Evolutionary conservation across 2,888 invertebrate genomes (phyloP), one percentile per base, ranked within the genome.

Genomic region (Hetaerina titia): DNA sequence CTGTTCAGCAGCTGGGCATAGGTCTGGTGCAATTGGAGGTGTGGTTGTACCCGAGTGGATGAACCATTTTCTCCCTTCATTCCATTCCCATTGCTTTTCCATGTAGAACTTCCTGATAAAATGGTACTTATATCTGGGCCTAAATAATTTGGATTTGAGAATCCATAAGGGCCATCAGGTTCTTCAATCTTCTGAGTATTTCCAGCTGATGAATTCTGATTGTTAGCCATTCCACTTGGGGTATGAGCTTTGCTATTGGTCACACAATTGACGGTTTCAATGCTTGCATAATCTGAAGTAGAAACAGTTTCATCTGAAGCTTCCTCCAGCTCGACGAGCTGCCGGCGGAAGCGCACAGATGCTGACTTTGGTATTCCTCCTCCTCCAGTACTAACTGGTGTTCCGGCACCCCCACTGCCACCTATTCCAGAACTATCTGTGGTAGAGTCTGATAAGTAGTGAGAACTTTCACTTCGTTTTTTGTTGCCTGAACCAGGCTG

Each of bases 231-330:
- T 17, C 88, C 63, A 19, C 94, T 95, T 15, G 88, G 89, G 2
- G 94, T 88, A 17, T 89, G 88, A 95, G 57, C 92, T 88, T 90
- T 90, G 81, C 90, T 94, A 63, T 94, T 92, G 31, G 60, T 89
- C 15, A 97, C 96, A 64, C 97, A 96, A 96, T 97, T 97, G 56
- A 98, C 97, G 0, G 96, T 96, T 96, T 98, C 98, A 94, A 98
- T 98, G 96, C 98, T 98, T 95, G 98, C 98, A 96, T 98, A 98
- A 96, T 98, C 98, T 8, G 98, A 98, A 0, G 98, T 98, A 0
- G 98, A 98, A 95, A 97, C 96, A 95, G 97, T 97, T 95, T 97
- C 97, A 95, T 97, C 97, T 2, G 96, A 96, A 58, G 96, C 96
- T 95, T 98, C 98, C 95, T 97, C 97, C 90, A 97, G 97, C 45